Evolutionary conservation across 1,140 invertebrate genomes (phyloP).

Genomic region (Bombus haemorrhoidalis): DNA sequence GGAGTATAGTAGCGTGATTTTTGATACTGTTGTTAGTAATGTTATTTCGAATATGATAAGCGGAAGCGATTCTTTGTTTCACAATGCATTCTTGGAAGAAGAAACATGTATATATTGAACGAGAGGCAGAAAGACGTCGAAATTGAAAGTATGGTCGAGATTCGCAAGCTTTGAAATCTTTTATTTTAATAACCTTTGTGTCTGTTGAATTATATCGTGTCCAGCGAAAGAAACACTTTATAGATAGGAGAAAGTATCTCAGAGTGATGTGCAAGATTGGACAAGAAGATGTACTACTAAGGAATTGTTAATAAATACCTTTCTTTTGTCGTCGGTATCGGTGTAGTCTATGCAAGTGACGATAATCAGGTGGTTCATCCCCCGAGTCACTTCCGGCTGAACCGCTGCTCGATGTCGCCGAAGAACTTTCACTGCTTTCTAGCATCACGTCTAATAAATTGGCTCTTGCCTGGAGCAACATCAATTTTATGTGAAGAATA

Average conservation of each 20-base stretch:
- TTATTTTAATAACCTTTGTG: neutral
- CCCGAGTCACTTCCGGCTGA: conserved; percentile 85
- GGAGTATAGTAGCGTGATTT: conserved; percentile 37
- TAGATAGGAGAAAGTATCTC: neutral
- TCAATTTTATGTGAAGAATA: neutral
- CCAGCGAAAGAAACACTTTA: conserved; percentile 16
- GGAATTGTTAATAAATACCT: conserved; percentile 82
- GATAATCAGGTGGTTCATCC: conserved; percentile 86
- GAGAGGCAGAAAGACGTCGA: neutral
- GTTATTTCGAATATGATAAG: conserved; percentile 36
- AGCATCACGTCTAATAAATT: conserved; percentile 90
- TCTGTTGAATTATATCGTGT: conserved; percentile 6
- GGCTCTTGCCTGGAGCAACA: conserved; percentile 85
- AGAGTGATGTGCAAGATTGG: conserved; percentile 47
- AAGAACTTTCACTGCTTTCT: conserved; percentile 87
- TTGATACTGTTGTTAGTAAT: neutral
- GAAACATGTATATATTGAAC: conserved; percentile 6
- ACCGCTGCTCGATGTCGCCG: conserved; percentile 86
- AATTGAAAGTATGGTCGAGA: neutral
- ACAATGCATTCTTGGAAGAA: neutral
- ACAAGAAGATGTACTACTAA: conserved; percentile 7
- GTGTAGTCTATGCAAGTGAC: conserved; percentile 87
- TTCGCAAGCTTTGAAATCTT: neutral
- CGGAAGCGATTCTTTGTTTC: conserved; percentile 38
- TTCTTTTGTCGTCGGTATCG: conserved; percentile 89